Evolutionary conservation across 2,113 vertebrate genomes (phyloP).

Genomic region (Pithys albifrons): DNA sequence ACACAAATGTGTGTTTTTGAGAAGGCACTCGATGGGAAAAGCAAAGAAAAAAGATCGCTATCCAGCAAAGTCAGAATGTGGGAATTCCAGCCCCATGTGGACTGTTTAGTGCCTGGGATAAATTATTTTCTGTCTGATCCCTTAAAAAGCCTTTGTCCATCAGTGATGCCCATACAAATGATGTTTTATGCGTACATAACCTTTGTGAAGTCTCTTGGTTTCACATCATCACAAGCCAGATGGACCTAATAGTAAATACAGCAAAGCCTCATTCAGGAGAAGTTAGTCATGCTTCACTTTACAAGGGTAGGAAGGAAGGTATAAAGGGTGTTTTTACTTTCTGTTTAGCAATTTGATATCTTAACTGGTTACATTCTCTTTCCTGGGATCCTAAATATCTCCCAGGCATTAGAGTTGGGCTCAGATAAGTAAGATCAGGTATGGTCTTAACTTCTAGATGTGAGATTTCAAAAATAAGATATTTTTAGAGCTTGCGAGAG

Average conservation of each 20-base stretch:
- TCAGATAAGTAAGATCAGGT: neutral
- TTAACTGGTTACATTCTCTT: neutral
- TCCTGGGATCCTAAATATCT: neutral
- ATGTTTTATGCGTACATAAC: neutral
- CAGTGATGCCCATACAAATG: neutral
- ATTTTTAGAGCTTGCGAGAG: neutral
- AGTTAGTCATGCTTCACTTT: neutral
- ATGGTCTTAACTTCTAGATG: neutral
- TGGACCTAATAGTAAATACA: neutral
- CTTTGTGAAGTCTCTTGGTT: neutral
- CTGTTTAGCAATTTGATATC: neutral
- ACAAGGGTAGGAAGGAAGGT: neutral
- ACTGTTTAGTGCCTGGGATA: neutral
- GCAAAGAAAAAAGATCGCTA: neutral
- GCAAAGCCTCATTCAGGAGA: neutral
- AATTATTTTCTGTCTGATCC: neutral
- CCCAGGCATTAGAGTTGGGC: neutral
- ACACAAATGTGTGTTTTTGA: neutral
- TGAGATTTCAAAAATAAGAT: neutral
- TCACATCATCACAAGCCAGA: neutral
- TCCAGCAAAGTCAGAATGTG: fast-evolving
- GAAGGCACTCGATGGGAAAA: neutral
- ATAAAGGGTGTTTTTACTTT: fast-evolving
- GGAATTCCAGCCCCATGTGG: neutral
- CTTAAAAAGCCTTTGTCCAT: neutral